Percentiles rank a stretch among this genome's conserved stretches.
phyloP scores from a whole-genome alignment of 2,888 invertebrate genomes.

The Sesia apiformis region DNA sequence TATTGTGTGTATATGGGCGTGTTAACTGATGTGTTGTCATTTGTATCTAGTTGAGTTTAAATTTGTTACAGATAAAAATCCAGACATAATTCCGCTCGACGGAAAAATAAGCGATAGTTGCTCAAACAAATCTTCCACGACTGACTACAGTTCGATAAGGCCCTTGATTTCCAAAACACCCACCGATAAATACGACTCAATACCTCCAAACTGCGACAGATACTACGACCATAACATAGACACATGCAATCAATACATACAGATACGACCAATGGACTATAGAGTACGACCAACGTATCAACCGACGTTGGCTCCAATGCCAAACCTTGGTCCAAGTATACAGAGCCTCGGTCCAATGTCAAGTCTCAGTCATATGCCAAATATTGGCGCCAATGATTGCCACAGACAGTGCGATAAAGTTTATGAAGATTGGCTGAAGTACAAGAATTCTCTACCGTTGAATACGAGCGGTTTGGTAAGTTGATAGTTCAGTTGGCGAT shows the following conservation, averaged over 20 bases:
- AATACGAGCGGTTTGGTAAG: conserved; percentile 63
- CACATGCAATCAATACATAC: conserved; percentile 54
- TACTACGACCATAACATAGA: conserved; percentile 56
- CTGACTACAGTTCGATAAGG: conserved; percentile 58
- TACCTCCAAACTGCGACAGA: conserved; percentile 31
- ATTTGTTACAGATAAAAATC: conserved; percentile 58
- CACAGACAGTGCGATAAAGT: conserved; percentile 58
- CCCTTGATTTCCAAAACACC: conserved; percentile 53
- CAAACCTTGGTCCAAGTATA: conserved; percentile 42
- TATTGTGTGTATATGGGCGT: too few species aligned
- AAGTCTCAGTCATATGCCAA: conserved; percentile 29
- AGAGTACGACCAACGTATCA: conserved; percentile 36
- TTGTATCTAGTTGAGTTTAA: too few species aligned
- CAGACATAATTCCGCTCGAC: conserved; percentile 65
- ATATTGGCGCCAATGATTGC: conserved; percentile 45
- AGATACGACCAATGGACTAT: conserved; percentile 53
- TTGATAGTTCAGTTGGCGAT: conserved; percentile 7
- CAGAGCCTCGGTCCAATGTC: conserved; percentile 39
- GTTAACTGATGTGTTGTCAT: too few species aligned
- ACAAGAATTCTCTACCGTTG: conserved; percentile 61
- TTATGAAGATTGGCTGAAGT: conserved; percentile 73
- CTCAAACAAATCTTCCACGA: conserved; percentile 60
- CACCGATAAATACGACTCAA: conserved; percentile 51
- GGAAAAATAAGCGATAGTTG: conserved; percentile 65
- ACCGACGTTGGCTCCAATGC: conserved; percentile 30